Conservation (phyloP, 2,113 vertebrate genomes). For the Prochilodus magdalenae region DNA sequence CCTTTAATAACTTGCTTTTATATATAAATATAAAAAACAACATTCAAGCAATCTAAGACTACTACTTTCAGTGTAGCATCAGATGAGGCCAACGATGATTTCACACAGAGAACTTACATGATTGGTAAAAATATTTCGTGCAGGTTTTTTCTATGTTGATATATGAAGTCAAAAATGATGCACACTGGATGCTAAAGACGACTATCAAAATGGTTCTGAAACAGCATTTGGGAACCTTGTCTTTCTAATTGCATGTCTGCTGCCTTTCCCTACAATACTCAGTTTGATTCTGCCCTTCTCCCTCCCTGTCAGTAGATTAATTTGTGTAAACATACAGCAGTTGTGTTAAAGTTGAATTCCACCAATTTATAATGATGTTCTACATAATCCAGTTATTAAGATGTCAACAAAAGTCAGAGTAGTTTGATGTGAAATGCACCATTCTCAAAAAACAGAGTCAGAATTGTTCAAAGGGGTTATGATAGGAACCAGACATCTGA, state of each 20-base stretch:
- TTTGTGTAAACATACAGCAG: conserved; percentile 19
- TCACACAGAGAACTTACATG: conserved; percentile 18
- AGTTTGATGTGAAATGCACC: too few species aligned
- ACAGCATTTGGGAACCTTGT: neutral
- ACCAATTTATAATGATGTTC: too few species aligned
- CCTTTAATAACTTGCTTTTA: conserved; percentile 42
- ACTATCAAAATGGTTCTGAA: neutral
- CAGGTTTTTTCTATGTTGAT: neutral
- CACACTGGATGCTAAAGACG: neutral
- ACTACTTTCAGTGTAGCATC: neutral
- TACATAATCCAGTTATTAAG: too few species aligned
- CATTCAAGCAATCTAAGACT: conserved; percentile 6
- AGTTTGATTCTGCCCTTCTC: neutral
- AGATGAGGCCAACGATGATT: conserved; percentile 30
- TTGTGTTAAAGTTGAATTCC: neutral
- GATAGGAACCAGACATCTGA: too few species aligned
- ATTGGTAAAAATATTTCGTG: neutral
- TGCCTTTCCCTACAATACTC: neutral
- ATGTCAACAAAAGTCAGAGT: too few species aligned
- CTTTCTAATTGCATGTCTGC: neutral
- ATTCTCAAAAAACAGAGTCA: too few species aligned
- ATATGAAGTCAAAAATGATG: neutral
- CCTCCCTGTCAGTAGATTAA: neutral
- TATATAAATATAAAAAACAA: neutral
- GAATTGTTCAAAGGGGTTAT: too few species aligned